phyloP scores from a whole-genome alignment of 2,797 vertebrate species.

The Micrastur ruficollis region DNA sequence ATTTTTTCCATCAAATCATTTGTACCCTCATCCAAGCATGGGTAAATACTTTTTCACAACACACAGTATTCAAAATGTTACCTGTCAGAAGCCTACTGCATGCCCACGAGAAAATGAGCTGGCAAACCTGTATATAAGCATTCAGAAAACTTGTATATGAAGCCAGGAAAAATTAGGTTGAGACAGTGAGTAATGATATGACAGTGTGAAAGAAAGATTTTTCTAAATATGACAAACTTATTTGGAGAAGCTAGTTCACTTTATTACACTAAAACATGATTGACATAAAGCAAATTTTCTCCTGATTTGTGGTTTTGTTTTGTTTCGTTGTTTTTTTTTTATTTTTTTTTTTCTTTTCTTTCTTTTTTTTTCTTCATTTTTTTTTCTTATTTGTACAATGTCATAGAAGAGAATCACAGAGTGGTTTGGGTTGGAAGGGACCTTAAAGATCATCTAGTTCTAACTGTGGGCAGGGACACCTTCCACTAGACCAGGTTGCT shows the following conservation, averaged over 20 bases:
- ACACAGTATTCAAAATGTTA: fast-evolving
- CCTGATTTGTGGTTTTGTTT: background rate
- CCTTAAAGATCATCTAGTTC: too few relatives aligned
- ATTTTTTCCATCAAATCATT: background rate
- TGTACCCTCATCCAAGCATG: too few relatives aligned
- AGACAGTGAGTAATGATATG: background rate
- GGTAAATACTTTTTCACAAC: background rate
- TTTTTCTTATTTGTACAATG: too few relatives aligned
- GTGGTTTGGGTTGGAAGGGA: too few relatives aligned
- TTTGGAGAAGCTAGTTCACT: background rate
- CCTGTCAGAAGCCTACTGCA: background rate
- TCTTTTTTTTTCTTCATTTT: too few relatives aligned
- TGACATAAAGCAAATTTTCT: background rate
- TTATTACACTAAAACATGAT: background rate
- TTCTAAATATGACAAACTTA: background rate
- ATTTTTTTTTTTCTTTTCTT: too few relatives aligned
- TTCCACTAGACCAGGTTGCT: too few relatives aligned
- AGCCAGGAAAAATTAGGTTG: background rate
- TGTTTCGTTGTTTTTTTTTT: too few relatives aligned
- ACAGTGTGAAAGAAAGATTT: background rate
- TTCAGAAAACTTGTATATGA: fast-evolving
- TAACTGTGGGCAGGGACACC: too few relatives aligned
- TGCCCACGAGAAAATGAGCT: background rate
- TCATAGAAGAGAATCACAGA: too few relatives aligned
- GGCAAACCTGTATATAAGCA: background rate